Evolutionary conservation across 1,140 invertebrate genomes (phyloP).

Genomic region (Andrena cerasifolii): DNA sequence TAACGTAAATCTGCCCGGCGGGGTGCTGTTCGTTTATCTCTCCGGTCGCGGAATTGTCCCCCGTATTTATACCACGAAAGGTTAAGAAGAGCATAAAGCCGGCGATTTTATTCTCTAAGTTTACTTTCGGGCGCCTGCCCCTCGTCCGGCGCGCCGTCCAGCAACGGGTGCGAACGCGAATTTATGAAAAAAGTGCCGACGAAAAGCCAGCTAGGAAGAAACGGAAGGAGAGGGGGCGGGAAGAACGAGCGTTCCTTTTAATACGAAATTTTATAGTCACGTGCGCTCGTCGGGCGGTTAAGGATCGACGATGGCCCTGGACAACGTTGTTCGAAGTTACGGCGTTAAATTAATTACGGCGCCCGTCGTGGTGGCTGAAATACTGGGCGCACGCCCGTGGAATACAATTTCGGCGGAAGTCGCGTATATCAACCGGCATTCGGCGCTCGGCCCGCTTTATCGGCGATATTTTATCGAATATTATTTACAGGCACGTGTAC

Average conservation of each 20-base stretch:
- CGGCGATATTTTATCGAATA: constrained; percentile 64
- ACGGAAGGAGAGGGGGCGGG: background rate
- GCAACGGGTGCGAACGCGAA: background rate
- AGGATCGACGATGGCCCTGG: background rate
- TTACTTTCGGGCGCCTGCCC: constrained; percentile 14
- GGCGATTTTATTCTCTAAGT: constrained; percentile 26
- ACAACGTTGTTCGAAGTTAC: constrained; percentile 36
- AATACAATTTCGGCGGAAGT: constrained; percentile 60
- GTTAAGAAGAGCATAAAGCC: constrained; percentile 46
- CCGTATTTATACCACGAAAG: constrained; percentile 23
- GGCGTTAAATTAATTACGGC: constrained; percentile 46
- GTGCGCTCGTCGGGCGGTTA: constrained; percentile 3
- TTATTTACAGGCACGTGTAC: constrained; percentile 64
- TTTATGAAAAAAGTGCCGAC: background rate
- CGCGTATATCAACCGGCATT: constrained; percentile 54
- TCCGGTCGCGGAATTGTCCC: constrained; percentile 40
- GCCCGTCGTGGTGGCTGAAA: constrained; percentile 28
- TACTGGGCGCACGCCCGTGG: constrained; percentile 43
- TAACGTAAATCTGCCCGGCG: constrained; percentile 58
- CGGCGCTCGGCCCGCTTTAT: constrained; percentile 40
- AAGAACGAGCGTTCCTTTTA: background rate
- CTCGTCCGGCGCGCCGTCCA: background rate
- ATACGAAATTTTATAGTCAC: constrained; percentile 5
- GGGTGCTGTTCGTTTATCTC: constrained; percentile 53
- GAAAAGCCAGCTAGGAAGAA: background rate